Conservation (phyloP, 2,797 vertebrate species). For the Takifugu rubripes region DNA sequence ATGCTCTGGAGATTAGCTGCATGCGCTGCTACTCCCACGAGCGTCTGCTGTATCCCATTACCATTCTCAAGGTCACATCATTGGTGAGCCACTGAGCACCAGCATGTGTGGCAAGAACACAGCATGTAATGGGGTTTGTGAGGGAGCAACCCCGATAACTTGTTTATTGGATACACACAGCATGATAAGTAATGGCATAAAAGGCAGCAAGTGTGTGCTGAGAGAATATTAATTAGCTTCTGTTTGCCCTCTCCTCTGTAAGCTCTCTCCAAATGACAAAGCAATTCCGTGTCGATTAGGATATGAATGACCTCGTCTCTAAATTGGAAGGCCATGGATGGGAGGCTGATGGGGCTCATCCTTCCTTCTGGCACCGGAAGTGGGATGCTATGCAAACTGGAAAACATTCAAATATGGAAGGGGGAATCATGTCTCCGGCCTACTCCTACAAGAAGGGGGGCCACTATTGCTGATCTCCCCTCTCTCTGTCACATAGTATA, state of each 20-base stretch:
- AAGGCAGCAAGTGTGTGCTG: slow-evolving; percentile 49
- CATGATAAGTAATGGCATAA: slow-evolving; percentile 49
- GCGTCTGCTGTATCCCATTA: slow-evolving; percentile 37
- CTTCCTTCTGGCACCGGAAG: slow-evolving; percentile 28
- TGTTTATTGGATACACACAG: slow-evolving; percentile 51
- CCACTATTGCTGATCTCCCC: slow-evolving; percentile 42
- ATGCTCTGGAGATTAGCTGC: slow-evolving; percentile 61
- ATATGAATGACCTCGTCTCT: slow-evolving; percentile 61
- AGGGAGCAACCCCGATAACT: slow-evolving; percentile 32
- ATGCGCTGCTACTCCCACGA: slow-evolving; percentile 31
- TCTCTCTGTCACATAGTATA: slow-evolving; percentile 35
- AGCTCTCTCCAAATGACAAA: slow-evolving; percentile 55
- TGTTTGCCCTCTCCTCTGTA: slow-evolving; percentile 47
- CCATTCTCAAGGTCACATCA: slow-evolving; percentile 66
- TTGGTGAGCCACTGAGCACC: slow-evolving; percentile 9
- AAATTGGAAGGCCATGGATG: slow-evolving; percentile 43
- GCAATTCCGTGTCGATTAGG: slow-evolving; percentile 62
- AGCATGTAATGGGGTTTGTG: slow-evolving; percentile 46
- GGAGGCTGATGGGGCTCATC: slow-evolving; percentile 43
- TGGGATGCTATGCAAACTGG: slow-evolving; percentile 31
- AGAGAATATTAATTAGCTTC: slow-evolving; percentile 70
- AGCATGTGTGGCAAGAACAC: slow-evolving; percentile 21
- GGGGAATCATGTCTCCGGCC: slow-evolving; percentile 34
- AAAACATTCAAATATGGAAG: slow-evolving; percentile 40
- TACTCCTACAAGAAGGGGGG: slow-evolving; percentile 50